Evolutionary conservation across 1,140 invertebrate genomes (phyloP), one percentile per base, ranked within the genome.

Genomic region (Magallana gigas): DNA sequence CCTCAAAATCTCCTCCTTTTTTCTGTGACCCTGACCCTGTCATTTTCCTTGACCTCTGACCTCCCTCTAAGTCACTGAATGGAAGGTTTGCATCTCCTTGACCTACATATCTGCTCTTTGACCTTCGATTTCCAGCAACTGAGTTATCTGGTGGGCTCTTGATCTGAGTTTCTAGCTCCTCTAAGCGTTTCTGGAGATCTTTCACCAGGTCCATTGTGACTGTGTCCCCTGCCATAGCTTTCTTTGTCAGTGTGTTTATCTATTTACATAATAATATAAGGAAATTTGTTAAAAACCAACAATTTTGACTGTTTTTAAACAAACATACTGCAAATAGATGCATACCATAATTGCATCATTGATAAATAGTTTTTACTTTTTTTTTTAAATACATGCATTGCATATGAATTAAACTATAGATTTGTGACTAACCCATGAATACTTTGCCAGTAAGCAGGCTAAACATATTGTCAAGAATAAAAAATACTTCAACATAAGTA

Each of bases 1-100:
- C 91, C 29, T 90, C 83, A 62, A 91, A 81, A 59, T 91, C 57
- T 29, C 89, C 88, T 36, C 83, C 80, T 60, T 92, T 92, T 60
- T 84, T 91, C 89, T 88, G 88, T 3, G 88, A 89, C 82, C 86
- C 36, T 57, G 86, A 85, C 58, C 62, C 64, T 18, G 23, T 14
- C 12, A 48, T n/a, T 58, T 48, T 85, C n/a, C 18, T 76, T 57
- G 68, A 57, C 48, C 57, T n/a, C 6, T 56, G 8, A 71, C 83
- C 36, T 56, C 36, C 56, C 4, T 71, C 29, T n/a, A 71, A 14
- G 36, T 68, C 60, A 14, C 48, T 83, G 9, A 16, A 23, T 29
- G 29, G 29, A 83, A 56, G 9, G n/a, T 83, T 56, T n/a, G 1
- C 48, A 57, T 23, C n/a, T 16, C 48, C 81, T 29, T 76, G 68